Evolutionary conservation across 1,140 invertebrate genomes (phyloP).

Genomic region (Xylocopa sonorina): DNA sequence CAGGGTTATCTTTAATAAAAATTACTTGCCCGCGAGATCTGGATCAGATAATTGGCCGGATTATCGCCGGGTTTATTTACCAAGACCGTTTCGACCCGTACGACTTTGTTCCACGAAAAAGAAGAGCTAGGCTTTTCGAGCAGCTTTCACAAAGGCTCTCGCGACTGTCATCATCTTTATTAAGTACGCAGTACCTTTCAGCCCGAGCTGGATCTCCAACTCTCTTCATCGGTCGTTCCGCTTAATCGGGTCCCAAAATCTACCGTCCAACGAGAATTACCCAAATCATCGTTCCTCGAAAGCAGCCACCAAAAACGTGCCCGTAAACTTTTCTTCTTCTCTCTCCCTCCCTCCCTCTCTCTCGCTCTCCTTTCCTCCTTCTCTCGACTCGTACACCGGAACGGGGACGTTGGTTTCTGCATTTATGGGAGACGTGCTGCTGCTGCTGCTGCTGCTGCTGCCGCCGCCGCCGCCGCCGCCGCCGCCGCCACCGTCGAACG

Average conservation of each 20-base stretch:
- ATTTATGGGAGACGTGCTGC: conserved; percentile 46
- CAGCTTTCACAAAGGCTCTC: conserved; percentile 8
- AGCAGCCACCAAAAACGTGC: conserved; percentile 43
- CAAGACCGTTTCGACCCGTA: background rate
- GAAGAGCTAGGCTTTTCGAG: conserved; percentile 11
- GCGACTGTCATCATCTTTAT: conserved; percentile 48
- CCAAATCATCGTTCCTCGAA: conserved; percentile 56
- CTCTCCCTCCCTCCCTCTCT: too few species aligned
- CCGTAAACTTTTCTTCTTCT: too few species aligned
- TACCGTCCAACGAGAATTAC: conserved; percentile 47
- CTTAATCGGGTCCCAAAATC: conserved; percentile 54
- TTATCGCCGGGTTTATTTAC: conserved; percentile 10
- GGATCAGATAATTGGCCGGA: conserved; percentile 24
- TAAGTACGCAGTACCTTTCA: conserved; percentile 46
- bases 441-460: too few species aligned
- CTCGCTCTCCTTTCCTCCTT: too few species aligned
- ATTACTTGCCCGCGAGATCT: conserved; percentile 15
- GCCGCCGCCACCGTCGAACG: conserved; percentile 12
- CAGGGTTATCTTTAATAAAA: conserved; percentile 7
- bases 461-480: too few species aligned
- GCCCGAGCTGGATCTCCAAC: conserved; percentile 34
- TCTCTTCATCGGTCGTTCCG: conserved; percentile 47
- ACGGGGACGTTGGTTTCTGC: conserved; percentile 26
- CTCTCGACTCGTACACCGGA: conserved; percentile 15
- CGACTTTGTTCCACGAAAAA: conserved; percentile 12